A percentile compares a stretch with the other conserved stretches of the same genome.
Conservation (phyloP, 2,797 vertebrate genomes). For the Linurgus olivaceus region DNA sequence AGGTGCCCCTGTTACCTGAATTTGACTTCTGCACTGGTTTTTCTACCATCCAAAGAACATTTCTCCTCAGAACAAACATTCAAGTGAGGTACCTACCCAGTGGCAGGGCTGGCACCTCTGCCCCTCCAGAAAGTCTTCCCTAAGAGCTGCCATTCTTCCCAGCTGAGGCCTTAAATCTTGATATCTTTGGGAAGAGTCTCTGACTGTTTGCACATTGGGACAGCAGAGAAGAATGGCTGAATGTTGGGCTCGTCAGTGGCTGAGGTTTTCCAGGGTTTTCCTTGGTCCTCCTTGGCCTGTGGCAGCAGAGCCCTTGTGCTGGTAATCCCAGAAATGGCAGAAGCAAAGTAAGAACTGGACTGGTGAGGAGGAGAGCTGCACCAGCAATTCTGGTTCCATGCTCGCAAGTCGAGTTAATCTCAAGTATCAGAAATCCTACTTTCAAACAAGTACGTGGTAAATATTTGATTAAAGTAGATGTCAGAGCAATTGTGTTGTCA, state of each 20-base stretch:
- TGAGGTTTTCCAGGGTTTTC: neutral
- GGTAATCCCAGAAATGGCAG: neutral
- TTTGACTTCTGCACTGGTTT: neutral
- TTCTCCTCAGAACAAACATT: neutral
- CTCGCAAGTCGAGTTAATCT: neutral
- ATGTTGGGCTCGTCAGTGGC: neutral
- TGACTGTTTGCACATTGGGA: neutral
- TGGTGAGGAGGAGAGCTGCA: neutral
- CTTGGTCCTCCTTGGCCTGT: neutral
- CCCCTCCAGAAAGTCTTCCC: neutral
- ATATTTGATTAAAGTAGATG: neutral
- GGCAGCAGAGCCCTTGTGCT: neutral
- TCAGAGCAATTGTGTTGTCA: neutral
- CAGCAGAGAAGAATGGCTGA: neutral
- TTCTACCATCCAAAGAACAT: neutral
- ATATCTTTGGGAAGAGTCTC: neutral
- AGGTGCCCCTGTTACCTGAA: neutral
- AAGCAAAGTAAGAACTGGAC: neutral
- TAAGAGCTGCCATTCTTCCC: neutral
- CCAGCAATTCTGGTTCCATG: neutral
- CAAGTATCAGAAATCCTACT: neutral
- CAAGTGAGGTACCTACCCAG: fast-evolving
- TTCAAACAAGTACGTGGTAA: neutral
- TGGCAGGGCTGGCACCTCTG: neutral
- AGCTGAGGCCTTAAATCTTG: neutral